Base-by-base conservation (phyloP, 2,797 vertebrate genomes). In the Diglossa cyanea region DNA sequence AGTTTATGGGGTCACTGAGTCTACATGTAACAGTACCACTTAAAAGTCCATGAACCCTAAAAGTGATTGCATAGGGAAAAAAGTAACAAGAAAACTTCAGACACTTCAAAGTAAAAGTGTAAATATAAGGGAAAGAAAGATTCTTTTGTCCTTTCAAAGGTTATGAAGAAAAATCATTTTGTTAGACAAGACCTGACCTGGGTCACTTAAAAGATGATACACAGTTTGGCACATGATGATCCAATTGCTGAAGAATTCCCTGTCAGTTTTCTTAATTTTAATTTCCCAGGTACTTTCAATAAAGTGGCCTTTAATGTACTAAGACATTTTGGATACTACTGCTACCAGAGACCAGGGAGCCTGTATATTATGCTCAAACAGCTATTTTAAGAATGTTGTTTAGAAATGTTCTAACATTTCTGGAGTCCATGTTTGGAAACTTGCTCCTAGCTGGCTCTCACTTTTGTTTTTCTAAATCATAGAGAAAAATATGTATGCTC, bases 401-500 rank as follows among this genome's bases (percentile, higher is more conserved):
- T 13, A 42, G 31, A 53, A 7, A 55, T 8, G 6, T 20, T 16
- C 20, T 31, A 60, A 40, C 6, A 17, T 9, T 37, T 5, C 11
- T 23, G 37, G 26, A 50, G 6, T 28, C 17, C 9, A 6, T 51
- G 3, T 33, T 47, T 61, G 16, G 33, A 16, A 66, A 54, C 11
- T 13, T 40, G 10, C 5, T 3, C 6, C 3, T 28, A 57, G 19
- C 4, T 53, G 7, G 5, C 4, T 67, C 5, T 50, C 4, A 26
- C 1, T 67, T 86, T 35, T 47, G 9, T 74, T 62, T 51, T 30
- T 68, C 21, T 39, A 42, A 24, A 45, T 44, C 17, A 20, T 28
- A 47, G 37, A 24, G 7, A 71, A 54, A 23, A 76, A 37, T 10
- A 61, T 3, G 3, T 17, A 10, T 26, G 14, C n/a, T 78, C 31